Base-by-base conservation (phyloP, 2,113 vertebrate species). In the Diphyllodes magnificus region DNA sequence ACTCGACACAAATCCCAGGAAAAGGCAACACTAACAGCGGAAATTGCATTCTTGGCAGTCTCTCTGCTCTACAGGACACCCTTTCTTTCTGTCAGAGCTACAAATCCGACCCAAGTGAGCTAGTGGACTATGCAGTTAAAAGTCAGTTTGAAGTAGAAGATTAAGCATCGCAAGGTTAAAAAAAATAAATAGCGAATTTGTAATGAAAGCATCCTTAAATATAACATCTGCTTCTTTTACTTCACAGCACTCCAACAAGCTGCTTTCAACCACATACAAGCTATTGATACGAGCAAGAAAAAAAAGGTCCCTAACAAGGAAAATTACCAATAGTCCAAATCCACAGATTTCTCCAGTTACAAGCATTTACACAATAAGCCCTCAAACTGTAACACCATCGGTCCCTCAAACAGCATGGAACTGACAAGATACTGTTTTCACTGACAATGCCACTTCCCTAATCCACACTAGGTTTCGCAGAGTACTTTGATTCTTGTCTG, bases 121-220 rank as follows among this genome's bases (percentile, higher is more conserved):
- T 22, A 11, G 10, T 44, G 28, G 71, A 31, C 50, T 17, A 3
- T 4, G 23, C 49, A 60, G 49, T 35, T 83, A n/a, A n/a, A 86
- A 92, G 47, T 27, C 13, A 1, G 44, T 64, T 76, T 83, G 66
- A 92, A 89, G 37, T 2, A 19, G 27, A 59, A 66, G 49, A 83
- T 37, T 7, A 86, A 92, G 22, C 17, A 15, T 4, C 64, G 54
- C 27, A 75, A 80, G 25, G 49, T 30, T 65, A 14, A 65, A 70
- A 23, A 68, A 57, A 72, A 45, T 40, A 37, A 47, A 10, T 39
- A 33, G 4, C 35, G n/a, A 71, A 68, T 47, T 50, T 75, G 33
- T 86, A 88, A 81, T 11, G 76, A 92, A 96, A 86, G 82, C 57
- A 70, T 22, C 60, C 88, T 90, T 51, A 96, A 94, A 95, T 39